phyloP scores from a whole-genome alignment of 2,113 vertebrate species.

The Pandion haliaetus region DNA sequence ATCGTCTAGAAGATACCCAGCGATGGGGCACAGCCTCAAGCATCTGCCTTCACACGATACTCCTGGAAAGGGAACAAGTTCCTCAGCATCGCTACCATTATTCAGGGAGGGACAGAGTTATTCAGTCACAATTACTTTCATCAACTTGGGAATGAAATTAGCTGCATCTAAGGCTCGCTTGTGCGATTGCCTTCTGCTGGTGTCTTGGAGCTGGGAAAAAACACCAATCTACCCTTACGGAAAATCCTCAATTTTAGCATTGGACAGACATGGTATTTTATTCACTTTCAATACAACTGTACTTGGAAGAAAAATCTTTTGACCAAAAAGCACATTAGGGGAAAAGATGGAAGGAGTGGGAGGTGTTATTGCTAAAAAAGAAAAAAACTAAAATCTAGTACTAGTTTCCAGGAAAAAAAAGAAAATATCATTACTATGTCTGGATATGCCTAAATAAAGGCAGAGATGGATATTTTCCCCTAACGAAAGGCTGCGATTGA shows the following conservation, averaged over 20 bases:
- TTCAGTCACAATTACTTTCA: neutral
- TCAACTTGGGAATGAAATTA: neutral
- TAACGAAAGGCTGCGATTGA: slow-evolving; percentile 35
- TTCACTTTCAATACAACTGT: slow-evolving; percentile 18
- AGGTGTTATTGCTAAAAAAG: neutral
- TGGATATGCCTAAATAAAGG: slow-evolving; percentile 32
- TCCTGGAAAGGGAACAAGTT: neutral
- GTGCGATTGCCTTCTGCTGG: neutral
- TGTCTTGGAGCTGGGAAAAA: neutral
- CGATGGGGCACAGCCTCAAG: neutral
- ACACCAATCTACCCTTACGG: neutral
- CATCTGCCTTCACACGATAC: neutral
- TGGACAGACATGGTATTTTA: neutral
- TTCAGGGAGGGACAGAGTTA: neutral
- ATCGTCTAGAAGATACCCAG: neutral
- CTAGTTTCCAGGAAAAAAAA: neutral
- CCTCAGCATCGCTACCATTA: neutral
- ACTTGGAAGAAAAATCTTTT: slow-evolving; percentile 17
- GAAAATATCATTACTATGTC: neutral
- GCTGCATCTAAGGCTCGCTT: neutral
- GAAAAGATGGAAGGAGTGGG: neutral
- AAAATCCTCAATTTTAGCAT: slow-evolving; percentile 39
- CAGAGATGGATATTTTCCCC: neutral
- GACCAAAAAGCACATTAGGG: neutral
- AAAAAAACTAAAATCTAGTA: neutral